A percentile compares a stretch with the other conserved stretches of the same genome.
Evolutionary conservation across 2,113 vertebrate genomes (phyloP).

Genomic region (Meriones unguiculatus): DNA sequence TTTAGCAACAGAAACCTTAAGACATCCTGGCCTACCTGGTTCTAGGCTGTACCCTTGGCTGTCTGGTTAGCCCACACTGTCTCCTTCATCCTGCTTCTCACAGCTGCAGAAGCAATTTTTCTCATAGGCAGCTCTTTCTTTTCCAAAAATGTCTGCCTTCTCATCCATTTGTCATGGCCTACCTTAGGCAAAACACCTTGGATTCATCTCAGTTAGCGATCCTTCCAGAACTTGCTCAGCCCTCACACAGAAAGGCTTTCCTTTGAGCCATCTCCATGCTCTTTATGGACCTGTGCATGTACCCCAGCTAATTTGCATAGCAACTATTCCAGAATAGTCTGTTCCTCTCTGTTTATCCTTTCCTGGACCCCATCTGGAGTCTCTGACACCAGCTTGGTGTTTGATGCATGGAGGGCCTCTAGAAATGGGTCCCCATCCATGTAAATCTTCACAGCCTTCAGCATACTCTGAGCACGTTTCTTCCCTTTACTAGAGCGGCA

Average conservation of each 20-base stretch:
- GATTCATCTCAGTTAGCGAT: too few species aligned
- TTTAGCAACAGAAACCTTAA: not conserved
- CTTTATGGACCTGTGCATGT: not conserved
- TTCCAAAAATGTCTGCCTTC: not conserved
- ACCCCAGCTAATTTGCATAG: not conserved
- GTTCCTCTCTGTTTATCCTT: not conserved
- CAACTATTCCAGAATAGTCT: not conserved
- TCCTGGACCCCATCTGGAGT: not conserved
- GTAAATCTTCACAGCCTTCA: not conserved
- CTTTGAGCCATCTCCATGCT: not conserved
- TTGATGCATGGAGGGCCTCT: not conserved
- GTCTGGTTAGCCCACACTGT: not conserved
- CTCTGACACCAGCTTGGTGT: fast-evolving
- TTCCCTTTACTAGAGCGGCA: not conserved
- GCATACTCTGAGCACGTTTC: not conserved
- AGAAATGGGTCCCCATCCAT: not conserved
- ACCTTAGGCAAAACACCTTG: not conserved
- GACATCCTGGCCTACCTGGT: not conserved
- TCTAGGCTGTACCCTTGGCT: not conserved
- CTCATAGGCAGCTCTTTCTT: not conserved
- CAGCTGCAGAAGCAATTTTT: not conserved
- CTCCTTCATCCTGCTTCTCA: not conserved
- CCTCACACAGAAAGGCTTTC: not conserved
- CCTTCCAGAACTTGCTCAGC: not conserved
- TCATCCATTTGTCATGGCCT: not conserved